Percentiles rank a stretch among this genome's conserved stretches.
phyloP scores from a whole-genome alignment of 2,797 vertebrate genomes.

The Sternotherus odoratus region DNA sequence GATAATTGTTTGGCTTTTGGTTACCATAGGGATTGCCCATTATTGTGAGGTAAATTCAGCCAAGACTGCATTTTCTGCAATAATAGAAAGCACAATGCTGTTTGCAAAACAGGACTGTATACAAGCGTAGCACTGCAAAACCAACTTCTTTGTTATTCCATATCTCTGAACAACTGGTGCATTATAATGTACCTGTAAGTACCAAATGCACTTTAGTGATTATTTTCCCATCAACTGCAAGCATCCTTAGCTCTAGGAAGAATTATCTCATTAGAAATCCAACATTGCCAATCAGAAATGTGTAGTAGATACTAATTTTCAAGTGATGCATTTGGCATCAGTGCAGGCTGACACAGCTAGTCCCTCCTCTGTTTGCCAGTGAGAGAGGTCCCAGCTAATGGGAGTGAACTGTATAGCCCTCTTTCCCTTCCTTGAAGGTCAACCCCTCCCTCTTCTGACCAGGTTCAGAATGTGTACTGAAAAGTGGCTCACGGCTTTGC shows the following conservation, averaged over 20 bases:
- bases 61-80: not conserved
- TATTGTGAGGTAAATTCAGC: not conserved
- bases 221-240: not conserved
- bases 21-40: not conserved
- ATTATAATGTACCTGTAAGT: not conserved
- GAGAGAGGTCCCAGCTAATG: not conserved
- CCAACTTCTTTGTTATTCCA: not conserved
- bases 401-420: not conserved
- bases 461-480: not conserved
- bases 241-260: not conserved
- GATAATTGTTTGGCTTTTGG: not conserved
- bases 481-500: not conserved
- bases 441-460: not conserved
- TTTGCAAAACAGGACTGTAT: not conserved
- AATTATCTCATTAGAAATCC: not conserved
- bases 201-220: not conserved
- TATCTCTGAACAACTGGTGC: not conserved
- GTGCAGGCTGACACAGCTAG: not conserved
- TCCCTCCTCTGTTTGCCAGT: not conserved
- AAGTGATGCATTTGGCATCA: not conserved
- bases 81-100: not conserved
- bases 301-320: not conserved
- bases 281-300: not conserved
- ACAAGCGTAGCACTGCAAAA: not conserved
- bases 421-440: rapidly evolving